Conservation (phyloP, 2,888 invertebrate genomes). For the Diabrotica balteata region DNA sequence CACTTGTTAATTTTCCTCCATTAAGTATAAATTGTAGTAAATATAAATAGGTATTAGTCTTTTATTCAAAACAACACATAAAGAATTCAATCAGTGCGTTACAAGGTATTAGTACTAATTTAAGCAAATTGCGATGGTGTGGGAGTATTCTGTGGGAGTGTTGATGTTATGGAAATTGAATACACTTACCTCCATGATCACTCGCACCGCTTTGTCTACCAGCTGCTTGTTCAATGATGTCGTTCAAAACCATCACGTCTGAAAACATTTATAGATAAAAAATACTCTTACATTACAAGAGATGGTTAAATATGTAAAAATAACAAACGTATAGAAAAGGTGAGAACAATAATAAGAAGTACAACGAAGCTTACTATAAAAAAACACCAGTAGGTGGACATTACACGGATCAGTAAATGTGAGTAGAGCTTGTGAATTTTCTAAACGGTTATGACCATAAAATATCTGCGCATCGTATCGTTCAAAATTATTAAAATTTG, state of each 20-base stretch:
- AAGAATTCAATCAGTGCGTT: slow-evolving; percentile 39
- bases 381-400: too few relatives aligned
- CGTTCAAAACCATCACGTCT: slow-evolving; percentile 98
- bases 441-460: too few relatives aligned
- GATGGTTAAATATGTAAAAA: too few relatives aligned
- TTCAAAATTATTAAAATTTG: too few relatives aligned
- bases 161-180: slow-evolving; percentile 6
- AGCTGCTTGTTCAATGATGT: slow-evolving; percentile 95
- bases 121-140: slow-evolving; percentile 62
- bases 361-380: too few relatives aligned
- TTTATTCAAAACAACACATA: slow-evolving; percentile 39
- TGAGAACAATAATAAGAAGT: too few relatives aligned
- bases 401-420: too few relatives aligned
- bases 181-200: slow-evolving; percentile 83
- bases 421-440: too few relatives aligned
- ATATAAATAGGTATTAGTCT: slow-evolving; percentile 51
- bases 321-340: too few relatives aligned
- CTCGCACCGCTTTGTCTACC: slow-evolving; percentile 85
- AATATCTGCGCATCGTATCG: too few relatives aligned
- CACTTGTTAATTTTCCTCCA: slow-evolving; percentile 50
- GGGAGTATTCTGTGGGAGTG: slow-evolving; percentile 39
- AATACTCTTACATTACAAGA: too few relatives aligned
- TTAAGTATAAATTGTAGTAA: slow-evolving; percentile 47
- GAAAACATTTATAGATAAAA: slow-evolving; percentile 49
- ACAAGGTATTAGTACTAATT: slow-evolving; percentile 47